phyloP scores from a whole-genome alignment of 2,113 vertebrate genomes.

The Scopus umbretta region DNA sequence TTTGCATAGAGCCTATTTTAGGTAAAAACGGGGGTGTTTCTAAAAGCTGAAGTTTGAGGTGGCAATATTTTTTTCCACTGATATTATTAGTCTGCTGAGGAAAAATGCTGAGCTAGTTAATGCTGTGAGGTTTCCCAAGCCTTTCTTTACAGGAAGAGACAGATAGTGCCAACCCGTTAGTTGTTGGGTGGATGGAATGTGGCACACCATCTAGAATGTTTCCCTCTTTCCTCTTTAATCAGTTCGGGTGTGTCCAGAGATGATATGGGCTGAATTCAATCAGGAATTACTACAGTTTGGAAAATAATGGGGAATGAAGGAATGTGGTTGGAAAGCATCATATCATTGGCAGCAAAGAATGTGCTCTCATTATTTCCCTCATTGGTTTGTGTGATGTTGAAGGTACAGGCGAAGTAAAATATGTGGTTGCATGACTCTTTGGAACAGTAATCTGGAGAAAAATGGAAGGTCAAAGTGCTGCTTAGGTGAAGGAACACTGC shows the following conservation, averaged over 20 bases:
- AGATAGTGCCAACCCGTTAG: background rate
- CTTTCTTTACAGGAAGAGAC: background rate
- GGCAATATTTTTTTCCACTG: background rate
- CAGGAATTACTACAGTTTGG: background rate
- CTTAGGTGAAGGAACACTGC: background rate
- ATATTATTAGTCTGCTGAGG: background rate
- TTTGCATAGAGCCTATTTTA: background rate
- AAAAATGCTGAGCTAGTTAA: background rate
- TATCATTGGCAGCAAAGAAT: background rate
- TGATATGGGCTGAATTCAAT: background rate
- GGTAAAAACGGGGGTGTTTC: background rate
- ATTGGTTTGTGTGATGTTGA: background rate
- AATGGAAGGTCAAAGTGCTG: background rate
- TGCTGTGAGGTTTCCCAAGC: background rate
- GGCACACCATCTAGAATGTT: background rate
- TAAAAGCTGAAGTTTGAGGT: background rate
- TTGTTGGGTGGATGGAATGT: rapidly evolving
- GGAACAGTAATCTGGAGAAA: background rate
- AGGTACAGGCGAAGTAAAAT: background rate
- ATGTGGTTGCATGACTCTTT: background rate
- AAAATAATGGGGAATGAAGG: background rate
- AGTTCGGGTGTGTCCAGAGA: background rate
- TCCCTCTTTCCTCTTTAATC: background rate
- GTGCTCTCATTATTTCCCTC: background rate
- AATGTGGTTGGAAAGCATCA: background rate